These are phyloP conservation scores for Brachionus sp. DNA, from an alignment of 1,140 invertebrate species.

Conservation along the genomic window DNA sequence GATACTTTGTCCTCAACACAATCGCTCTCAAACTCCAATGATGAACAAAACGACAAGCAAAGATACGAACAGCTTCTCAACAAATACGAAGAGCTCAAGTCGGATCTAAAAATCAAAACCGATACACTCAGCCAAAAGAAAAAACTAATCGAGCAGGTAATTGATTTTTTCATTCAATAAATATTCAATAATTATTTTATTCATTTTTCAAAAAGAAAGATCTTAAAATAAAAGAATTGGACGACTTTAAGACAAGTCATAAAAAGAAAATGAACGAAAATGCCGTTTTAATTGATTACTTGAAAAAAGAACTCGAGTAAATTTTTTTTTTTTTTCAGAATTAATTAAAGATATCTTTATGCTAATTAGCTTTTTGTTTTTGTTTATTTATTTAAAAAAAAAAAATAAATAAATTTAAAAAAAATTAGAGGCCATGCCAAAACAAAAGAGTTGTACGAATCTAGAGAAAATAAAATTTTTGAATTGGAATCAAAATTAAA, in stretches of 20 bases:
- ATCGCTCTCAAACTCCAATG: background rate
- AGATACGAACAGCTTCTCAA: conserved; percentile 23
- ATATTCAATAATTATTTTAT: too few relatives aligned
- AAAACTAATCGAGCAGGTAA: conserved; percentile 22
- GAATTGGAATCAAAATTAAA: conserved; percentile 25
- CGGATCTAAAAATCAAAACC: background rate
- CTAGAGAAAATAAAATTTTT: conserved; percentile 18
- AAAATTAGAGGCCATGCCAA: background rate
- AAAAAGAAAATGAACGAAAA: conserved; percentile 44
- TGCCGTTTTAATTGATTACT: conserved; percentile 13
- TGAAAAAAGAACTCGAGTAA: conserved; percentile 45
- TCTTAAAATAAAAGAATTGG: background rate
- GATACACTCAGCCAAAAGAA: background rate
- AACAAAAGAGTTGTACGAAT: conserved; percentile 20
- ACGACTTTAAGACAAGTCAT: conserved; percentile 20
- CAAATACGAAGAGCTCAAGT: conserved; percentile 20
- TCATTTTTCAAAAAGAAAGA: conserved; percentile 15
- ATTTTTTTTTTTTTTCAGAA: too few relatives aligned
- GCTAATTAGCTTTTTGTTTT: too few relatives aligned
- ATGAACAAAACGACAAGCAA: background rate
- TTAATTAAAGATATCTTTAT: too few relatives aligned
- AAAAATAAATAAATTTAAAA: too few relatives aligned
- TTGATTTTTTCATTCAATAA: too few relatives aligned
- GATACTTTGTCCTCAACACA: background rate
- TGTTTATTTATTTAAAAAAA: too few relatives aligned